phyloP scores from a whole-genome alignment of 2,888 invertebrate species.

The Carterocephalus palaemon region DNA sequence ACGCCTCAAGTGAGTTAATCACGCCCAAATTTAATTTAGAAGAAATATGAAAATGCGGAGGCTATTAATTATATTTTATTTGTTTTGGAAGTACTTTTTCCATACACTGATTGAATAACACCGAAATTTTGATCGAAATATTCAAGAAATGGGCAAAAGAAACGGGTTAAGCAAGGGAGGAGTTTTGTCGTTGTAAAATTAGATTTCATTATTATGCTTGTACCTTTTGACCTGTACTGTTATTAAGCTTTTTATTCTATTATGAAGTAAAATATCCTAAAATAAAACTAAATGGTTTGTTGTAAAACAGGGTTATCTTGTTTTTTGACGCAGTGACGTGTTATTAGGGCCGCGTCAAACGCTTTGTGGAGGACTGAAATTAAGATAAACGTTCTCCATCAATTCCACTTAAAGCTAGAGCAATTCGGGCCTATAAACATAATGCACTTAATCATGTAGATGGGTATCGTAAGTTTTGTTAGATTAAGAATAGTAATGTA shows the following conservation, averaged over 20 bases:
- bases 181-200: constrained; percentile 21
- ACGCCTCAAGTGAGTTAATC: constrained; percentile 75
- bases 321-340: constrained; percentile 28
- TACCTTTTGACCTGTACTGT: constrained; percentile 21
- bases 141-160: no score
- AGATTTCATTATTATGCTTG: constrained; percentile 25
- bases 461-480: constrained; percentile 49
- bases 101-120: constrained; percentile 41
- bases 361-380: constrained; percentile 67
- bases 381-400: constrained; percentile 74
- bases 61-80: constrained; percentile 66
- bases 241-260: constrained; percentile 22
- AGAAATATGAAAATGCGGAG: constrained; percentile 59
- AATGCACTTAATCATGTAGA: constrained; percentile 68
- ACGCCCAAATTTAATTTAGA: constrained; percentile 76
- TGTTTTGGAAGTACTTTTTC: constrained; percentile 61
- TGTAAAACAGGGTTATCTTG: constrained; percentile 19
- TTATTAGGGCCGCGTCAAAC: constrained; percentile 64
- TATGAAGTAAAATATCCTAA: constrained; percentile 6
- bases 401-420: constrained; percentile 68
- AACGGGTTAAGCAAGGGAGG: constrained; percentile 24
- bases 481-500: constrained; percentile 40
- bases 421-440: constrained; percentile 71
- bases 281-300: constrained; percentile 15
- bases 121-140: constrained; percentile 31